Evolutionary conservation across 2,888 invertebrate species (phyloP), one percentile per base, ranked within the genome.

Genomic region (Cotesia congregata): DNA sequence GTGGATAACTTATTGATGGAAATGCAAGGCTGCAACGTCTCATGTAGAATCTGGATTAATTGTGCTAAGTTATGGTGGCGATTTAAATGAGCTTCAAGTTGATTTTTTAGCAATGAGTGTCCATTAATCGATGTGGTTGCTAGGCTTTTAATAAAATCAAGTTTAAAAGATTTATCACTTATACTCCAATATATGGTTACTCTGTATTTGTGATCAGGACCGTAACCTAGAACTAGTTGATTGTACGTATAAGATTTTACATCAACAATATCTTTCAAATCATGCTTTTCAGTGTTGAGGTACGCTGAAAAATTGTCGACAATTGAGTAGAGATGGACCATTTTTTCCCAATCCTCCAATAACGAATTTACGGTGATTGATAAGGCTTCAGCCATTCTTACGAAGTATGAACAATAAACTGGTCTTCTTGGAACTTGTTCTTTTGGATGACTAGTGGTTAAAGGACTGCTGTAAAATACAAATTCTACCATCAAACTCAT

Each of bases 221-320:
- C 98, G 90, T 98, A 98, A 1, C 95, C 95, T 72, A 99, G 88
- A 69, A 97, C 93, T 74, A 99, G 91, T 88, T 96, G 96, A 80
- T 96, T 96, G 90, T 98, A 99, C 84, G 94, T 97, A 90, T 96
- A 99, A 0, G 97, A 96, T 82, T 97, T 96, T 73, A 99, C 93
- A 84, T 94, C 94, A 79, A 97, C 94, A 91, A 92, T 93, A 89
- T 94, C 93, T 6, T 92, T 90, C 6, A 94, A 87, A 84, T 92
- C 93, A 78, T 92, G 92, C 83, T 93, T 93, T 83, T 93, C 95
- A 86, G 94, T 92, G 82, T 93, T 93, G 38, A 95, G 93, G 80
- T 95, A 93, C 83, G 95, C 94, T 76, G 95, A 94, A 85, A 97
- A 94, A 85, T 96, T 95, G 82, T 96, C 93, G 0, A 98, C 94